Conservation (phyloP, 2,113 vertebrate genomes). For the Megaceryle maxima region DNA sequence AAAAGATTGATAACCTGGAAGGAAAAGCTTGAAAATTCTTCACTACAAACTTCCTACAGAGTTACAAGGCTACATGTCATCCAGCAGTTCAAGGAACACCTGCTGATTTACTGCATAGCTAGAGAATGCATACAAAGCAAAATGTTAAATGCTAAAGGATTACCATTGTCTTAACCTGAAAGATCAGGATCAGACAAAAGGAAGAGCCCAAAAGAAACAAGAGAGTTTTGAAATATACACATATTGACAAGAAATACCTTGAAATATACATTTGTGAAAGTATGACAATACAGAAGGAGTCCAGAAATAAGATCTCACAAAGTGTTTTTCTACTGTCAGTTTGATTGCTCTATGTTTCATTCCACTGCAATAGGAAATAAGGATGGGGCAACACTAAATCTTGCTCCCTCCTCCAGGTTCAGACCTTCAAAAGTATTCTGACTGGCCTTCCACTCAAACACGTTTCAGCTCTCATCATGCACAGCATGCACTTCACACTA, state of each 20-base stretch:
- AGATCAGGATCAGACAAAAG: not conserved
- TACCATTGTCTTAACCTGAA: not conserved
- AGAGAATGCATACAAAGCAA: not conserved
- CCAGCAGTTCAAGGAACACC: not conserved
- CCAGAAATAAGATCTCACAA: not conserved
- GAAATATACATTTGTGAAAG: not conserved
- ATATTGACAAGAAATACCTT: not conserved
- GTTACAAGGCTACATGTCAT: not conserved
- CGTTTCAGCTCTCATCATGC: not conserved
- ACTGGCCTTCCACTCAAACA: not conserved
- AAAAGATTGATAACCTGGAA: not conserved
- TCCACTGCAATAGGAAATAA: not conserved
- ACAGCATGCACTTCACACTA: not conserved
- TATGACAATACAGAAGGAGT: not conserved
- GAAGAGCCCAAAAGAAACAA: not conserved
- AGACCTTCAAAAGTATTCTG: not conserved
- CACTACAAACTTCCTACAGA: not conserved
- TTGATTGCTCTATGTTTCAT: not conserved
- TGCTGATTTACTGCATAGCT: not conserved
- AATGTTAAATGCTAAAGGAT: not conserved
- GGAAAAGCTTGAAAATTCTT: not conserved
- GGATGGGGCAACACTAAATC: not conserved
- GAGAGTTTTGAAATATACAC: not conserved
- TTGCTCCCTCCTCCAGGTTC: not conserved
- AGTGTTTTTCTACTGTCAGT: not conserved